Conservation (phyloP, 2,888 invertebrate species). For the Cataglyphis rosenhaueri region DNA sequence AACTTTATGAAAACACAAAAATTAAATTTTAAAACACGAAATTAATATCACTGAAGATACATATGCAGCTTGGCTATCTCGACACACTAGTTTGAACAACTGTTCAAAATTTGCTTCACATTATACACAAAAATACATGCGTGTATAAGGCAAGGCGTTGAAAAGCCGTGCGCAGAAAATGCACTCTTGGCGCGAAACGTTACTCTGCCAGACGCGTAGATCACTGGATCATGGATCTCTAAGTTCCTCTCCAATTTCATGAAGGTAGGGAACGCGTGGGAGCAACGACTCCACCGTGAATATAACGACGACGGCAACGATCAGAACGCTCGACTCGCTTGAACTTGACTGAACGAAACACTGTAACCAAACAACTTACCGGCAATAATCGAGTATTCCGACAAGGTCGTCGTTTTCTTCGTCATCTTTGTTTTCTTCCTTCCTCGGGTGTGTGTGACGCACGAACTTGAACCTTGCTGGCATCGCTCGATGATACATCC, state of each 20-base stretch:
- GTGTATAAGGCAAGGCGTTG: neutral
- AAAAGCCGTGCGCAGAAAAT: neutral
- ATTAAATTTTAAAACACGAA: neutral
- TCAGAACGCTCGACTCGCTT: constrained; percentile 60
- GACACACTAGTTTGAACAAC: neutral
- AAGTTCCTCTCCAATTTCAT: constrained; percentile 4
- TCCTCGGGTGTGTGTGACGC: neutral
- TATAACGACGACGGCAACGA: neutral
- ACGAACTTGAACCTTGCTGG: neutral
- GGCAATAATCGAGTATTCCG: constrained; percentile 9
- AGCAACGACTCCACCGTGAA: neutral
- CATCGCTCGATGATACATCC: neutral
- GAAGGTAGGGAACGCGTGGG: neutral
- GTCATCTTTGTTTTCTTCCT: neutral
- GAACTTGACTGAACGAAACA: constrained; percentile 68
- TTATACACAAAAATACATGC: neutral
- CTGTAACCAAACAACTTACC: constrained; percentile 34
- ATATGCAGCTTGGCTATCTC: neutral
- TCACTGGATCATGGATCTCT: constrained; percentile 21
- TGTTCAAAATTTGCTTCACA: constrained; percentile 2
- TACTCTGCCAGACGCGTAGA: constrained; percentile 27
- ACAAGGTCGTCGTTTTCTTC: constrained; percentile 57
- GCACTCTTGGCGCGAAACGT: constrained; percentile 15
- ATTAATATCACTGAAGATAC: neutral
- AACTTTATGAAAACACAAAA: neutral